Conservation (phyloP, 2,888 invertebrate species). For the Cantharis flavilabris region DNA sequence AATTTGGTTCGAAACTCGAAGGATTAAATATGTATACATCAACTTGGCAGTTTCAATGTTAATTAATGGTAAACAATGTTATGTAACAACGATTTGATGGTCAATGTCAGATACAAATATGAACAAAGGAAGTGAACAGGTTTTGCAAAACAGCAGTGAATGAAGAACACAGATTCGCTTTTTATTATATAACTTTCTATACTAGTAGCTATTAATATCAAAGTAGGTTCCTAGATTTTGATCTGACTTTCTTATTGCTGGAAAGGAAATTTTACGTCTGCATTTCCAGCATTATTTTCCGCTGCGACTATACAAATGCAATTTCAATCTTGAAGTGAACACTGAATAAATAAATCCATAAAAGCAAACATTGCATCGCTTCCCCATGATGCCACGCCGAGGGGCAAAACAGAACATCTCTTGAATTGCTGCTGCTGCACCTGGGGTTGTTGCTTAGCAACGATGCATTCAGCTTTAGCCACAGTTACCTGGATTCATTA, state of each 20-base stretch:
- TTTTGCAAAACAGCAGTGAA: slow-evolving; percentile 10
- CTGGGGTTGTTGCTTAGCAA: slow-evolving; percentile 25
- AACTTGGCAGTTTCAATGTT: not conserved
- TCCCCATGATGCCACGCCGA: not conserved
- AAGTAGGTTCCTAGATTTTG: not conserved
- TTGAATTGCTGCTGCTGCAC: slow-evolving; percentile 8
- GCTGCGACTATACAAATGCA: not conserved
- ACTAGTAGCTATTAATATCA: slow-evolving; percentile 2
- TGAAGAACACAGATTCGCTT: slow-evolving; percentile 14
- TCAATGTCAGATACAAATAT: slow-evolving; percentile 20
- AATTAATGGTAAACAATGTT: slow-evolving; percentile 4
- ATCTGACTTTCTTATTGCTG: not conserved
- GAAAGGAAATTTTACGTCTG: not conserved
- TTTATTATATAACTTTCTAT: slow-evolving; percentile 8
- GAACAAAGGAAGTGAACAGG: slow-evolving; percentile 23
- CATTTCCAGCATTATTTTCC: not conserved
- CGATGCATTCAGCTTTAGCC: slow-evolving; percentile 12
- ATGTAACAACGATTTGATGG: slow-evolving; percentile 8
- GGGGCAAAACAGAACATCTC: slow-evolving; percentile 18
- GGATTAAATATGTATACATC: not conserved
- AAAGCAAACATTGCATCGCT: slow-evolving; percentile 17
- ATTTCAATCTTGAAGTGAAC: not conserved
- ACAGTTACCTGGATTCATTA: not conserved
- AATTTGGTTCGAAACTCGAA: not conserved
- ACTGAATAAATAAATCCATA: slow-evolving; percentile 5